These are phyloP conservation scores for Neosilurus hyrtlii DNA, from an alignment of 2,797 vertebrate species.

Conservation along the genomic window DNA sequence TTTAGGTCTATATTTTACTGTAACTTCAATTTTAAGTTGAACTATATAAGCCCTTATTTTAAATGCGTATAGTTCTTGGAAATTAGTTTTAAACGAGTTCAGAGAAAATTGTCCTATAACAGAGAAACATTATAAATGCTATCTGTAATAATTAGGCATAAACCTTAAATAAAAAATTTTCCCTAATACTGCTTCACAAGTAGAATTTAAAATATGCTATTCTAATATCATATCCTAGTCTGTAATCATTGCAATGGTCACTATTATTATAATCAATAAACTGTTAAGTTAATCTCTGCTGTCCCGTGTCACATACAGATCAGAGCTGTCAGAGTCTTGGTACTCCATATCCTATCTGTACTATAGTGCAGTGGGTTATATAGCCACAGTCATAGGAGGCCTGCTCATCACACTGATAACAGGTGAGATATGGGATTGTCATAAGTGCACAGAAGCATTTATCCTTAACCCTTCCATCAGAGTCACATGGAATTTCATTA, in stretches of 20 bases:
- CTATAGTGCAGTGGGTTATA: constrained; percentile 77
- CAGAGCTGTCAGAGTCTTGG: constrained; percentile 75
- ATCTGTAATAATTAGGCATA: not conserved
- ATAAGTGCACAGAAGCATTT: not conserved
- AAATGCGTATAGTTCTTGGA: not conserved
- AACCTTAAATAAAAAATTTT: not conserved
- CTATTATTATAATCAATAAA: not conserved
- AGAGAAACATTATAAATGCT: not conserved
- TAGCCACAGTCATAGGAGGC: constrained; percentile 65
- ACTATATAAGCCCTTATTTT: not conserved
- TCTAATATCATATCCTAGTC: not conserved
- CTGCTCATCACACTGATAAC: constrained; percentile 77
- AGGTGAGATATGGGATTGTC: constrained; percentile 62
- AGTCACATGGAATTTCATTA: not conserved
- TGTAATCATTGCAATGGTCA: not conserved
- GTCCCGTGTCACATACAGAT: constrained; percentile 61
- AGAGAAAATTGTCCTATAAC: not conserved
- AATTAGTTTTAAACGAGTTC: not conserved
- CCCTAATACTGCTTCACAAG: not conserved
- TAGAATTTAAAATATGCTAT: not conserved
- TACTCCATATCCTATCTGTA: constrained; percentile 82
- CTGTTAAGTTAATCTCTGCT: constrained; percentile 5
- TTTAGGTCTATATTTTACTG: not conserved
- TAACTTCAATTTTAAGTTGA: not conserved
- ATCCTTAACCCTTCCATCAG: not conserved